Base-by-base conservation (phyloP, 2,888 invertebrate genomes). In the Parasteatoda lunata region DNA sequence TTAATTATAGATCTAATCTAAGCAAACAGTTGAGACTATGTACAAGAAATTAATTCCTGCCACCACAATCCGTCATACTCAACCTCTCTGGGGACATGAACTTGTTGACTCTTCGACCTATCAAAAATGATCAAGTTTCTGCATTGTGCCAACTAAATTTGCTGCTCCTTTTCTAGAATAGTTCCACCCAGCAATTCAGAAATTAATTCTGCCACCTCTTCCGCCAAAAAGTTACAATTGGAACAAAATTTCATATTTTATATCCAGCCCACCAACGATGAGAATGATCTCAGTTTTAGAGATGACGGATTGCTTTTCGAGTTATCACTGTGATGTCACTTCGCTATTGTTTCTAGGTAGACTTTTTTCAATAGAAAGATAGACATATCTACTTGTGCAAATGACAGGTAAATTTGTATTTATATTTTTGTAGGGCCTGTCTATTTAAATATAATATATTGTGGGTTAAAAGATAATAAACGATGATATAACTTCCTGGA, bases 181-280 rank as follows among this genome's bases (percentile, higher is more conserved):
- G 59, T 8, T n/a, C 59, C 9, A 59, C 59, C 59, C 59, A 9
- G 0, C 45, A 68, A 6, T 9, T 6, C 5, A 9, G 30, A 15
- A 30, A 30, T 68, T 30, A 68, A 30, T 68, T 15, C 30, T 30
- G 15, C 13, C 9, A n/a, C 45, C 66, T 30, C 66, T 68, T 30
- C 15, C 13, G 15, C 30, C 66, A 9, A 5, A 15, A 68, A 9
- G 66, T 11, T 8, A 11, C 11, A 15, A 30, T 30, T 66, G 15
- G 66, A 45, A 45, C 45, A 6, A 68, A 68, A 68, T 68, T 68
- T 68, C 66, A 68, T 15, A 68, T 30, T 15, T 45, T n/a, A 15
- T 15, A 68, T 45, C 9, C 5, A 15, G 66, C 66, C 66, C 66
- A 68, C 66, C 66, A 68, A 68, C 66, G 66, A 68, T 15, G 66